Evolutionary conservation across 1,140 invertebrate genomes (phyloP), one percentile per base, ranked within the genome.

Genomic region (Bombus impatiens): DNA sequence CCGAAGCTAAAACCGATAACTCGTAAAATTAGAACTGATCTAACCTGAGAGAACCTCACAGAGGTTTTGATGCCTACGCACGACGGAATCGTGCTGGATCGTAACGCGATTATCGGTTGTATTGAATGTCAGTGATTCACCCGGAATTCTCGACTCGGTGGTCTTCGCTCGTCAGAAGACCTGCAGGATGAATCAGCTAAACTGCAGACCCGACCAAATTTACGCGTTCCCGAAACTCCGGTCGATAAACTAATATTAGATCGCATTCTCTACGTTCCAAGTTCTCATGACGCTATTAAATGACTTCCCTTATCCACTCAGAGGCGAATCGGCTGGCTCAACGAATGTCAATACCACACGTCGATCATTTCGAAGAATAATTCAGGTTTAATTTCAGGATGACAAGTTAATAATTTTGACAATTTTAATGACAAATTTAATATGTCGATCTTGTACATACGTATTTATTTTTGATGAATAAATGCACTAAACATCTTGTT

Each of bases 11-110:
- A 53, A 77, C n/a, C 59, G 80, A 89, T 89, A 86, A 85, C 88
- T 91, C 87, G 86, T 92, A 92, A 93, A 93, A 93, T 93, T 93
- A 93, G 92, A 92, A 72, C 92, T 93, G 92, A 92, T 91, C 89
- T 91, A 92, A 93, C 80, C 89, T 59, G 67, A 78, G 79, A 86
- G 88, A 75, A 25, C 13, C 76, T 78, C 75, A 75, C 70, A 32
- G 79, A 77, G 87, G 87, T 67, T 86, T 82, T 59, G 68, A 18
- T 78, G 65, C 88, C 86, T 86, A 84, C 87, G 75, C 71, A 80
- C 79, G 53, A 67, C 72, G 74, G 82, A 85, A 78, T 87, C 84
- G 47, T 77, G 78, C 70, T 35, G 53, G 85, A 78, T 86, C 78
- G 81, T 78, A 76, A 83, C 85, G 71, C 74, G 79, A 87, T 91